phyloP scores from a whole-genome alignment of 2,113 vertebrate species.

The Cynocephalus volans region DNA sequence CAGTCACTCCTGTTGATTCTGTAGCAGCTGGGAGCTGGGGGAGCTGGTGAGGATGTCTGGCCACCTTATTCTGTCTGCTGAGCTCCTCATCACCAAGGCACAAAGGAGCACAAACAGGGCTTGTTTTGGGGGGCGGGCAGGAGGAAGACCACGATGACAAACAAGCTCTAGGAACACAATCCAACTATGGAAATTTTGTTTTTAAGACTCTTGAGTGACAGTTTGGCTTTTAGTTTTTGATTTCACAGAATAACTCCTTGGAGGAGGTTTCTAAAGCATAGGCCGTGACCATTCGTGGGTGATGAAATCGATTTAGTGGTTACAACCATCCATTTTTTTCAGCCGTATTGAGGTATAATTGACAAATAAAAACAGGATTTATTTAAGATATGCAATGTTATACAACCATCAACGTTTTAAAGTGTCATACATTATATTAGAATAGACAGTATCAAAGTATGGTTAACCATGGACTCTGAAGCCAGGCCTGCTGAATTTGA shows the following conservation, averaged over 20 bases:
- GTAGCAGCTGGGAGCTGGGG: not conserved
- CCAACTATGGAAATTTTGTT: not conserved
- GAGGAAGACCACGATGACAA: not conserved
- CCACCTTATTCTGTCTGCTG: not conserved
- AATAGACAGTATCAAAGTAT: not conserved
- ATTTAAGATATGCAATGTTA: not conserved
- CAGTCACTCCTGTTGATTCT: constrained; percentile 50
- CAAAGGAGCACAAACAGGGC: not conserved
- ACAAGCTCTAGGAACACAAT: not conserved
- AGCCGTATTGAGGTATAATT: not conserved
- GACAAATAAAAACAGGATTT: not conserved
- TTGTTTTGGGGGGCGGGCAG: not conserved
- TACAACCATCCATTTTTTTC: not conserved
- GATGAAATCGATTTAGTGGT: not conserved
- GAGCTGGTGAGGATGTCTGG: not conserved
- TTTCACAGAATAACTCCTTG: constrained; percentile 10
- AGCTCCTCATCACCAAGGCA: not conserved
- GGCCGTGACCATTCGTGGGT: not conserved
- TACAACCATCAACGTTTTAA: not conserved
- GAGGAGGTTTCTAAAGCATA: constrained; percentile 38
- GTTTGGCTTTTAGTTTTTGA: constrained; percentile 44
- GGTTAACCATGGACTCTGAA: not conserved
- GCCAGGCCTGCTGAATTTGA: not conserved
- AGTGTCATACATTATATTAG: not conserved
- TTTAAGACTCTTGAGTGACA: not conserved